Evolutionary conservation across 1,140 invertebrate genomes (phyloP).

Genomic region (Philopotamus ludificatus): DNA sequence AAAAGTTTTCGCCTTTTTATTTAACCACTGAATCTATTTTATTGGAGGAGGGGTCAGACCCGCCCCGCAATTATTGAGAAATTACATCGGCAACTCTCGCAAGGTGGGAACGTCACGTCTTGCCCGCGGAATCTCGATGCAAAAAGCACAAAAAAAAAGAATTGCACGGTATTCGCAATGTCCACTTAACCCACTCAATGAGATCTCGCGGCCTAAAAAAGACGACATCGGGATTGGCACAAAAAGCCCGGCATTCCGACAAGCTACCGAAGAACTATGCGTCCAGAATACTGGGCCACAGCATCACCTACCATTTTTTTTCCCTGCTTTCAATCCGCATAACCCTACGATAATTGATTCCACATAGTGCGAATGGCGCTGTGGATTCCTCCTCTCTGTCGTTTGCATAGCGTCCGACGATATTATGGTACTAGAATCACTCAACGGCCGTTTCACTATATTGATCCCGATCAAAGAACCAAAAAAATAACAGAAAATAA

Average conservation of each 20-base stretch:
- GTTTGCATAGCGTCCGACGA: neutral
- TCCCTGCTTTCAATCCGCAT: too few relatives aligned
- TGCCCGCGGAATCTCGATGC: slow-evolving; percentile 20
- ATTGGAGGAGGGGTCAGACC: too few relatives aligned
- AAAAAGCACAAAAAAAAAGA: neutral
- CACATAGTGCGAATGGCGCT: slow-evolving; percentile 17
- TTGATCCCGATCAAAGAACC: neutral
- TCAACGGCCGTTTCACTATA: neutral
- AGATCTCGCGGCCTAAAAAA: slow-evolving; percentile 13
- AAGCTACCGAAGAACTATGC: slow-evolving; percentile 12
- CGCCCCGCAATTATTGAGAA: too few relatives aligned
- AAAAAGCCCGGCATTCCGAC: slow-evolving; percentile 20
- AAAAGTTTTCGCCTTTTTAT: too few relatives aligned
- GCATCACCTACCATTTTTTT: neutral
- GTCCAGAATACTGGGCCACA: slow-evolving; percentile 15
- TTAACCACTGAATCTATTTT: too few relatives aligned
- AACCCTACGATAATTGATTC: too few relatives aligned
- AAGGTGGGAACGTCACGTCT: slow-evolving; percentile 41
- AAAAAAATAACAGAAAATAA: slow-evolving; percentile 9
- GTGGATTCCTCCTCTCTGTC: slow-evolving; percentile 21
- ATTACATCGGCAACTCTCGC: neutral
- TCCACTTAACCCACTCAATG: slow-evolving; percentile 30
- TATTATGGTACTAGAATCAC: neutral
- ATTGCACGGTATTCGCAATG: slow-evolving; percentile 20
- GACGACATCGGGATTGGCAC: slow-evolving; percentile 18